A percentile compares a stretch with the other conserved stretches of the same genome.
These are phyloP conservation scores for Lamprotornis superbus DNA, from an alignment of 2,113 vertebrate species.

Conservation along the genomic window DNA sequence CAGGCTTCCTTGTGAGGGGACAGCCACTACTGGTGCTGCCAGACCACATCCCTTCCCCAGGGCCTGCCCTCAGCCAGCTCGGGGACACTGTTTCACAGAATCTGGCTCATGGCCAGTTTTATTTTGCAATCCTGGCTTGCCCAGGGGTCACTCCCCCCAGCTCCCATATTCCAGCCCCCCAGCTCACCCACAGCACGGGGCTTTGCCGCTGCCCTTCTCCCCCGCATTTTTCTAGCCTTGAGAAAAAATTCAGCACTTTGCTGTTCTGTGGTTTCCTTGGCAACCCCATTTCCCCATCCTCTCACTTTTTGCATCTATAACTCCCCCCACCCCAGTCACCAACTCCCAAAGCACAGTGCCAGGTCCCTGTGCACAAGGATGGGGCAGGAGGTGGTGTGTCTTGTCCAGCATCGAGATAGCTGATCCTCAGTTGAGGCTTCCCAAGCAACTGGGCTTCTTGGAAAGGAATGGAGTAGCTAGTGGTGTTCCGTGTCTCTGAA, in stretches of 20 bases:
- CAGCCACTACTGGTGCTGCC: not conserved
- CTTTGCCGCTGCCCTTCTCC: not conserved
- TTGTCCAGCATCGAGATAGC: not conserved
- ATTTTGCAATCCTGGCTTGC: not conserved
- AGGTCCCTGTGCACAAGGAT: not conserved
- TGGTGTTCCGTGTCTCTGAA: rapidly evolving
- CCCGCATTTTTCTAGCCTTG: not conserved
- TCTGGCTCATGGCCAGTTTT: rapidly evolving
- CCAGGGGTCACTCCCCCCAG: rapidly evolving
- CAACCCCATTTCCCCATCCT: slow-evolving; percentile 30
- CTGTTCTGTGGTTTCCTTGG: slow-evolving; percentile 39
- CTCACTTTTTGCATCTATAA: not conserved
- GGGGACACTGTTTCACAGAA: not conserved
- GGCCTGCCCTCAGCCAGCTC: not conserved
- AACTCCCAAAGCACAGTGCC: not conserved
- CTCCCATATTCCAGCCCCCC: rapidly evolving
- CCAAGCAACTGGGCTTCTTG: not conserved
- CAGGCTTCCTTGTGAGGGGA: not conserved
- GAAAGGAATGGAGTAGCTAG: not conserved
- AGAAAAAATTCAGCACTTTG: not conserved
- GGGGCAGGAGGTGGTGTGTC: not conserved
- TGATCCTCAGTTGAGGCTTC: not conserved
- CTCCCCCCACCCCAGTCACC: rapidly evolving
- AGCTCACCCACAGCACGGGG: rapidly evolving
- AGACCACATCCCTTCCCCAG: not conserved